Base-by-base conservation (phyloP, 2,888 invertebrate genomes). In the Drosophila pegasa region DNA sequence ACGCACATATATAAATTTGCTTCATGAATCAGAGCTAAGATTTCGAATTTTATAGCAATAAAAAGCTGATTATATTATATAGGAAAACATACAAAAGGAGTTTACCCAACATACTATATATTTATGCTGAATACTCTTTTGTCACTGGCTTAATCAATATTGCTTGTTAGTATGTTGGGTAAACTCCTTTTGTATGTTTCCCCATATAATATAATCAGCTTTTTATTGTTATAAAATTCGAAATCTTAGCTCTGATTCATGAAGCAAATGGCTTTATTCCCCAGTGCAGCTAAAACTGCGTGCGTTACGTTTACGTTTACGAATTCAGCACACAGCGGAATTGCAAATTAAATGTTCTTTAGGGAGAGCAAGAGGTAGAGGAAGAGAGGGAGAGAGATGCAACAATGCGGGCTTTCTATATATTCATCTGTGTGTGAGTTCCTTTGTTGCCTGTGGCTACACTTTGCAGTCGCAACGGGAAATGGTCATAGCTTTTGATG, bases 261-360 rank as follows among this genome's bases (percentile, higher is more conserved):
- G 10, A 27, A n/a, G 14, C 5, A 50, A 64, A 43, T 8, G 9
- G 8, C 9, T 22, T 3, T 41, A 22, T 35, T 52, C 25, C 37
- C 16, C 5, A 5, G 9, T 18, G 14, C 12, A 41, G 29, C 7
- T 12, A 4, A 16, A 29, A 14, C 18, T 27, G 31, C 16, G 7
- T 38, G 33, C 16, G 37, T 14, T 25, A 10, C 16, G 16, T 27
- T 45, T 12, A 43, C 57, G 57, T 16, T 66, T 67, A 67, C 27
- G 38, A 65, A 67, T 65, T 25, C 37, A 27, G 31, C 38, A 20
- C 37, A 64, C 66, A 52, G 8, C n/a, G 45, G 52, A 54, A 40
- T 54, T 35, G n/a, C 14, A 20, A 55, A 40, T 29, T 55, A 65
- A 65, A 67, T 55, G 45, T 9, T 55, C 67, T 48, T 47, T 14